Percentiles rank a stretch among this genome's conserved stretches.
Conservation (phyloP, 2,797 vertebrate species). For the Oreonectes daqikongensis region DNA sequence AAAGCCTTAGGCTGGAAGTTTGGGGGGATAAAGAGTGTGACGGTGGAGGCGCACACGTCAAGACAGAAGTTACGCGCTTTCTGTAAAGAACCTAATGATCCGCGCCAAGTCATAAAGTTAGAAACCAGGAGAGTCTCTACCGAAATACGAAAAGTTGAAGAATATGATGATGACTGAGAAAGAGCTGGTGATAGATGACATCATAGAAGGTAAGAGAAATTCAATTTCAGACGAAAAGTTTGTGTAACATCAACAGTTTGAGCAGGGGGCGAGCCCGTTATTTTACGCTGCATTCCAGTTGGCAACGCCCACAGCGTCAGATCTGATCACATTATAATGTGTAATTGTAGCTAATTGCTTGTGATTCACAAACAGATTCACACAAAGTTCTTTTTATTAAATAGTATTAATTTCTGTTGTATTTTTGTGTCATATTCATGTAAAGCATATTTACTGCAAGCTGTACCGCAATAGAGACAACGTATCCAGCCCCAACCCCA, state of each 20-base stretch:
- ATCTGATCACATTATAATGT: not conserved
- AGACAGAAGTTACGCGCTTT: conserved; percentile 22
- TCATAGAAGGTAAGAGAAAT: conserved; percentile 68
- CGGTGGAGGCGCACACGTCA: not conserved
- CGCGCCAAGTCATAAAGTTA: conserved; percentile 44
- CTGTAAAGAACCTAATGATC: conserved; percentile 45
- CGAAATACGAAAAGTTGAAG: conserved; percentile 63
- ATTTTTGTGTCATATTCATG: not conserved
- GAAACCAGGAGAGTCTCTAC: conserved; percentile 60
- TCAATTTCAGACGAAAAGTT: not conserved
- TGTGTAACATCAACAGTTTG: not conserved
- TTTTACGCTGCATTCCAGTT: not conserved
- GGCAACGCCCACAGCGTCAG: conserved; percentile 27
- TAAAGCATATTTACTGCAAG: not conserved
- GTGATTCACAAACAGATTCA: conserved; percentile 1
- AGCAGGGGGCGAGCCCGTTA: not conserved
- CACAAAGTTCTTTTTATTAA: not conserved
- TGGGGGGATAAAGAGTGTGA: conserved; percentile 17
- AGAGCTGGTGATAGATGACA: conserved; percentile 66
- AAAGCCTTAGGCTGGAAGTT: not conserved
- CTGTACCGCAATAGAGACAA: not conserved
- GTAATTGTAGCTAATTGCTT: not conserved
- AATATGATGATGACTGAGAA: conserved; percentile 68
- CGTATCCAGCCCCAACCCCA: too few relatives aligned
- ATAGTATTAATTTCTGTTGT: not conserved